Percentiles rank a stretch among this genome's conserved stretches.
These are phyloP conservation scores for Cotesia congregata DNA, from an alignment of 2,888 invertebrate genomes.

Conservation along the genomic window DNA sequence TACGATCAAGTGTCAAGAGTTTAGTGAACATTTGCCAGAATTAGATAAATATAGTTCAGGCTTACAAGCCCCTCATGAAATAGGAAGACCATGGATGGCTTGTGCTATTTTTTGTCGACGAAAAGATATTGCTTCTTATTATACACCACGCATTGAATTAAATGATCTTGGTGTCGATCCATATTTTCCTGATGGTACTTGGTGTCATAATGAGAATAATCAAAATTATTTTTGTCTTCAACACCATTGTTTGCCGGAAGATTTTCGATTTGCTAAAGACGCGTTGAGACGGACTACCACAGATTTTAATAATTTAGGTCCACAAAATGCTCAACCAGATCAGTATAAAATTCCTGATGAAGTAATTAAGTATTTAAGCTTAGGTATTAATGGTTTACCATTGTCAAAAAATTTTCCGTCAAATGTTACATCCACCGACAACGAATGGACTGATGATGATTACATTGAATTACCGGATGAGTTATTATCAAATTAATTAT, in stretches of 20 bases:
- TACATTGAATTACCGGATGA: slow-evolving; percentile 74
- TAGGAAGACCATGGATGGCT: slow-evolving; percentile 82
- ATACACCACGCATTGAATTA: slow-evolving; percentile 82
- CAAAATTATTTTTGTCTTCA: slow-evolving; percentile 81
- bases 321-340: slow-evolving; percentile 77
- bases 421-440: slow-evolving; percentile 72
- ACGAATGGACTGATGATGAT: slow-evolving; percentile 77
- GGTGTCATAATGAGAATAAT: slow-evolving; percentile 79
- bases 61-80: slow-evolving; percentile 82
- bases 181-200: slow-evolving; percentile 83
- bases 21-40: slow-evolving; percentile 74
- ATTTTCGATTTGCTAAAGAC: slow-evolving; percentile 58
- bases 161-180: slow-evolving; percentile 81
- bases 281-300: slow-evolving; percentile 66
- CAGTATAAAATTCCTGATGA: slow-evolving; percentile 71
- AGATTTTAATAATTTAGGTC: slow-evolving; percentile 63
- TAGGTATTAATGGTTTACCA: slow-evolving; percentile 76
- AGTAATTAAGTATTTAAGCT: slow-evolving; percentile 75
- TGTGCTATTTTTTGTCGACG: slow-evolving; percentile 84
- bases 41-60: slow-evolving; percentile 79
- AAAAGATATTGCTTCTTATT: slow-evolving; percentile 77
- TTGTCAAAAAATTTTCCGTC: slow-evolving; percentile 74
- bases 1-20: slow-evolving; percentile 76
- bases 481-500: too few species aligned
- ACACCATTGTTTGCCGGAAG: slow-evolving; percentile 81